These are phyloP conservation scores for Labeo catla DNA, from an alignment of 2,113 vertebrate species.

Conservation along the genomic window DNA sequence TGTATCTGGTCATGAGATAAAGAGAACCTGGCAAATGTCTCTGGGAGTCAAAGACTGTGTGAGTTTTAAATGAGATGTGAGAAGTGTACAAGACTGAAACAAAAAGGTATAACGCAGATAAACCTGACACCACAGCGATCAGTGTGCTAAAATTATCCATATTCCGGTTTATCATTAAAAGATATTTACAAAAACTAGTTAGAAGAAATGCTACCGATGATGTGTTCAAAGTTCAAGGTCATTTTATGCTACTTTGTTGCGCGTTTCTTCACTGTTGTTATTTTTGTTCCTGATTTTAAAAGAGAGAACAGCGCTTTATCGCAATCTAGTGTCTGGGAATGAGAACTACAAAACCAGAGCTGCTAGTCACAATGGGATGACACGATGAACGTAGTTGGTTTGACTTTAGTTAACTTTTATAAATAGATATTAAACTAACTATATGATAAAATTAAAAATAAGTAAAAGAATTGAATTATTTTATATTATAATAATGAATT, in stretches of 20 bases:
- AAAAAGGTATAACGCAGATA: conserved; percentile 42
- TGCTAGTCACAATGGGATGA: background rate
- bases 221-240: background rate
- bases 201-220: background rate
- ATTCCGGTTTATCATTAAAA: background rate
- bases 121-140: background rate
- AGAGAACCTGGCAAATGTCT: conserved; percentile 53
- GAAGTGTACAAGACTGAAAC: conserved; percentile 62
- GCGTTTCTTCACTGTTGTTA: background rate
- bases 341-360: background rate
- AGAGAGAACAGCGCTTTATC: background rate
- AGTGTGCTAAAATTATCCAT: background rate
- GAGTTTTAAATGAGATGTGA: conserved; percentile 50
- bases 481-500: no score
- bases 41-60: conserved; percentile 45
- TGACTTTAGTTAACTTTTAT: background rate
- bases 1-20: conserved; percentile 60
- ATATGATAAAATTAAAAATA: no score
- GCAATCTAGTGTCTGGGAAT: conserved; percentile 46
- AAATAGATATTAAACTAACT: no score
- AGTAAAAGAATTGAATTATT: no score
- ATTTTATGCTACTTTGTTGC: background rate
- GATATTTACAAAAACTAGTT: background rate
- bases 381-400: background rate
- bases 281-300: conserved; percentile 15